phyloP scores from a whole-genome alignment of 1,140 invertebrate species.

The Thaumatotibia leucotreta region DNA sequence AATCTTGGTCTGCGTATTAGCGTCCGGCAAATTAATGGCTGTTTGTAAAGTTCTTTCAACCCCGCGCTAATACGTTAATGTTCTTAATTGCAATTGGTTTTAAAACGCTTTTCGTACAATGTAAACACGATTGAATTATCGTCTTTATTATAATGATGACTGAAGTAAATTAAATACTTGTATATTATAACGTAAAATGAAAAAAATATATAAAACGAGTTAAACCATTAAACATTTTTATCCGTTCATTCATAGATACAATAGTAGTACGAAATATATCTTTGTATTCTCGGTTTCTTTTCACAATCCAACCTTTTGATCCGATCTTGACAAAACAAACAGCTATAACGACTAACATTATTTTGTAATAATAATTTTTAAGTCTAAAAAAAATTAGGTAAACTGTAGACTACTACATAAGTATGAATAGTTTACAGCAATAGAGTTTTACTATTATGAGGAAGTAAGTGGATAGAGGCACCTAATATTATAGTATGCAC shows the following conservation, averaged over 20 bases:
- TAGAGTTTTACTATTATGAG: too few species aligned
- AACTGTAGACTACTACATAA: too few species aligned
- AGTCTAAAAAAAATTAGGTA: too few species aligned
- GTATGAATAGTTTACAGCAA: too few species aligned
- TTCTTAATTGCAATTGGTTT: slow-evolving; percentile 2
- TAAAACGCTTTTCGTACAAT: neutral
- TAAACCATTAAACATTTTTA: neutral
- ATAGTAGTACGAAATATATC: too few species aligned
- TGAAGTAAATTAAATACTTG: too few species aligned
- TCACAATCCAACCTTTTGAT: neutral
- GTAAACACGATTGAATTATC: neutral
- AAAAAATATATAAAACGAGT: neutral
- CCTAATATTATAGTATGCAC: too few species aligned
- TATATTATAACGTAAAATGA: neutral
- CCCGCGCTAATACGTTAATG: slow-evolving; percentile 14
- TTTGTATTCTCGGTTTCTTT: neutral
- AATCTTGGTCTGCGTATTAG: slow-evolving; percentile 61
- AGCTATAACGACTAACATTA: too few species aligned
- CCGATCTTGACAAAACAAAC: neutral
- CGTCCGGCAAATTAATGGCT: slow-evolving; percentile 66
- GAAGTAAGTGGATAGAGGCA: too few species aligned
- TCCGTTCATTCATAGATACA: too few species aligned
- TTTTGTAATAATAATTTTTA: too few species aligned
- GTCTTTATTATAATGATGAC: neutral
- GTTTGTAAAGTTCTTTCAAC: slow-evolving; percentile 56